Evolutionary conservation across 2,797 vertebrate genomes (phyloP).

Genomic region (Cheirogaleus major): DNA sequence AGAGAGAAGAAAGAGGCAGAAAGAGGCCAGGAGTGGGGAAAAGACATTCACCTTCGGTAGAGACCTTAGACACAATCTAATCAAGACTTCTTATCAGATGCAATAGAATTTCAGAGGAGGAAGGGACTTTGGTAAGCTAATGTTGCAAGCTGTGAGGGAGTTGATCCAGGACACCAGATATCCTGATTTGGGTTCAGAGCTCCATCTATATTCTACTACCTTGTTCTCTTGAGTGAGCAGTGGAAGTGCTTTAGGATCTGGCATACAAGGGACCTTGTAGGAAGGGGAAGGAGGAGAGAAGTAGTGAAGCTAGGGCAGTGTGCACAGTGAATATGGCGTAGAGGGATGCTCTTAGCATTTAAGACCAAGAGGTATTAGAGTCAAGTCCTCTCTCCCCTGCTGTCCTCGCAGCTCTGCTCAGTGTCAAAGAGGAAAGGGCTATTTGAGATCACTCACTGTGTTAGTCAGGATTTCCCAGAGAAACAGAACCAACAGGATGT

Average conservation of each 20-base stretch:
- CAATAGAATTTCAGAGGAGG: neutral
- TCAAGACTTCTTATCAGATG: neutral
- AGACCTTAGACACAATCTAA: neutral
- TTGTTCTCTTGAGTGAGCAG: neutral
- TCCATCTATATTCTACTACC: neutral
- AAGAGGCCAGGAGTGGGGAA: neutral
- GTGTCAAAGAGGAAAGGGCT: neutral
- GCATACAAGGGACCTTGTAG: neutral
- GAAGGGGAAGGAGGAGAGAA: neutral
- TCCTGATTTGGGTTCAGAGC: neutral
- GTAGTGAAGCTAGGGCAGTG: neutral
- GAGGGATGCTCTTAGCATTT: neutral
- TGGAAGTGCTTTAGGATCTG: neutral
- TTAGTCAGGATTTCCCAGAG: neutral
- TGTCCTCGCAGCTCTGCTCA: neutral
- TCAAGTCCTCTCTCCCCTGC: neutral
- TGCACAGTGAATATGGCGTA: neutral
- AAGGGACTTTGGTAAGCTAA: neutral
- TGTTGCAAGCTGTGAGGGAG: neutral
- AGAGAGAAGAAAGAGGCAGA: neutral
- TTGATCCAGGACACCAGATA: neutral
- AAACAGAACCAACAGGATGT: neutral
- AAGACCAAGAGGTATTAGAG: neutral
- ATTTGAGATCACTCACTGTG: neutral
- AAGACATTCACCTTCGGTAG: neutral